A percentile compares a stretch with the other conserved stretches of the same genome.
These are phyloP conservation scores for Calonectris borealis DNA, from an alignment of 2,113 vertebrate species.

Conservation along the genomic window DNA sequence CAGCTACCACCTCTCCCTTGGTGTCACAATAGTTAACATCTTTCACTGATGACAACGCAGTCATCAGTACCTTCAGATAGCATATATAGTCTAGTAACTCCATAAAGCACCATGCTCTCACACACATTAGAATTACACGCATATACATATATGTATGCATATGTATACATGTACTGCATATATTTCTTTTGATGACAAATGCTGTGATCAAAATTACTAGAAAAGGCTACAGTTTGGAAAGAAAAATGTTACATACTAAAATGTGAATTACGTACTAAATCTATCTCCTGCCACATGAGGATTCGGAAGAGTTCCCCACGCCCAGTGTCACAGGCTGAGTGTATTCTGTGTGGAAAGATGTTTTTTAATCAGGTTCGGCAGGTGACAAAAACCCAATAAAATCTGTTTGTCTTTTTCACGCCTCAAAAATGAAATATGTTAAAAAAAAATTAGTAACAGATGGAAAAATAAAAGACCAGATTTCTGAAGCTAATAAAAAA, in stretches of 20 bases:
- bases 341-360: neutral
- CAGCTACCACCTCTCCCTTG: neutral
- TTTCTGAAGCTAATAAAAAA: constrained; percentile 14
- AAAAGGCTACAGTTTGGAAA: neutral
- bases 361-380: neutral
- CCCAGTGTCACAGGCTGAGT: neutral
- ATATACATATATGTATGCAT: too few relatives aligned
- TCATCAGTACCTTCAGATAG: neutral
- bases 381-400: neutral
- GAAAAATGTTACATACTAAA: neutral
- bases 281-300: neutral
- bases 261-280: neutral
- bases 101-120: neutral
- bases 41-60: neutral
- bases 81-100: neutral
- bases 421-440: neutral
- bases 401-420: neutral
- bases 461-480: neutral
- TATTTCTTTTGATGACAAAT: neutral
- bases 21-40: neutral
- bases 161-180: neutral
- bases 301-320: neutral
- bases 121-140: neutral
- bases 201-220: neutral
- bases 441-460: neutral